Conservation (phyloP, 2,113 vertebrate species). For the Callipepla californica region DNA sequence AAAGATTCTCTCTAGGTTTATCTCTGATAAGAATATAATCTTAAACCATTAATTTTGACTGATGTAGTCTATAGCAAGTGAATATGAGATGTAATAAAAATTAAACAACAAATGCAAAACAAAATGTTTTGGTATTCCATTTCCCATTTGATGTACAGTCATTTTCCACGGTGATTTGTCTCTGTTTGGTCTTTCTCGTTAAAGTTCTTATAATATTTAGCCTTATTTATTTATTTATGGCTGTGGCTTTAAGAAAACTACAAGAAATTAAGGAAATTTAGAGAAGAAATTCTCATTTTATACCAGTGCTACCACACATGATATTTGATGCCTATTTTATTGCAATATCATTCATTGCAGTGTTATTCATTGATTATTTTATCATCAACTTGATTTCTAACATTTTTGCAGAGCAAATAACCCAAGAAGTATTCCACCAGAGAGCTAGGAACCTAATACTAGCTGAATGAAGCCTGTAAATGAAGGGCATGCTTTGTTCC, state of each 20-base stretch:
- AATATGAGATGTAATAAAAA: not conserved
- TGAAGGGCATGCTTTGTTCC: not conserved
- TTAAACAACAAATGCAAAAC: not conserved
- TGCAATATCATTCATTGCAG: not conserved
- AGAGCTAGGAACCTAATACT: not conserved
- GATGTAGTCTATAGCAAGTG: not conserved
- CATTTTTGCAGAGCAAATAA: not conserved
- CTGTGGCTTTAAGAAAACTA: not conserved
- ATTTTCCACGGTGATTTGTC: not conserved
- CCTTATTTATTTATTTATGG: not conserved
- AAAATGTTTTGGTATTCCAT: not conserved
- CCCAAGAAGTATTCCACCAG: accelerated
- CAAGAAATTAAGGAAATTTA: not conserved
- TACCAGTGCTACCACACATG: not conserved
- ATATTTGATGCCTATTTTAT: not conserved
- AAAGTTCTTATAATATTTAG: not conserved
- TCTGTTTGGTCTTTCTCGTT: not conserved
- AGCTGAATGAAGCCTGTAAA: not conserved
- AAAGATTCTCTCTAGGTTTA: not conserved
- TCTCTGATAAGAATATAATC: not conserved
- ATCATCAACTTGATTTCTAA: not conserved
- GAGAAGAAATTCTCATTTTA: not conserved
- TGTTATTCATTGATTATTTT: not conserved
- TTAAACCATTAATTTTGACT: not conserved
- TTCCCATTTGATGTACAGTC: not conserved